phyloP scores from a whole-genome alignment of 2,113 vertebrate species.

The Platycercus adscitus region DNA sequence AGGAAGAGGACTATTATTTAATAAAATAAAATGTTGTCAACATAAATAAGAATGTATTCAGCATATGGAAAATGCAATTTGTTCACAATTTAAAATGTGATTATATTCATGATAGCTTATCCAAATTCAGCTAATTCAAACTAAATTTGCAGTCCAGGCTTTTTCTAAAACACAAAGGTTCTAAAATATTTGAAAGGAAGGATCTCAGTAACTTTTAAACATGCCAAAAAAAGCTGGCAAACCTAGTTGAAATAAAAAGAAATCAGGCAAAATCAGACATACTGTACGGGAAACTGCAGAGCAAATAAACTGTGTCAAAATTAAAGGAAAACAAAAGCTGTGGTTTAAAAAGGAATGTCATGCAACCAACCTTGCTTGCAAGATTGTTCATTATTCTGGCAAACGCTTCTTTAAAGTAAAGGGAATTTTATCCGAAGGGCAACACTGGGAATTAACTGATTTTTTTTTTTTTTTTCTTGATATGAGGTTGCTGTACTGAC shows the following conservation, averaged over 20 bases:
- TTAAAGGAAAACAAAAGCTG: not conserved
- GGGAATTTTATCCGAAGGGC: not conserved
- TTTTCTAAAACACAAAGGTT: not conserved
- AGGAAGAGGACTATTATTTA: not conserved
- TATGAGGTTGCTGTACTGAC: not conserved
- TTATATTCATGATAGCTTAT: not conserved
- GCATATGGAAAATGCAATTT: not conserved
- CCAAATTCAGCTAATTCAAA: not conserved
- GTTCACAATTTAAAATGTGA: not conserved
- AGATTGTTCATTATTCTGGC: not conserved
- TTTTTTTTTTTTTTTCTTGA: not conserved
- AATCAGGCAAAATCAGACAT: not conserved
- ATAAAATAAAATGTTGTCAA: not conserved
- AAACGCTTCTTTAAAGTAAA: not conserved
- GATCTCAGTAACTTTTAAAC: not conserved
- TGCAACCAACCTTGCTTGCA: not conserved
- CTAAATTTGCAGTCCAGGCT: not conserved
- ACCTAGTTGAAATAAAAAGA: not conserved
- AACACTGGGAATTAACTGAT: not conserved
- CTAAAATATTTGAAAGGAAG: not conserved
- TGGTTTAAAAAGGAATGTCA: not conserved
- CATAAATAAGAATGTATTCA: not conserved
- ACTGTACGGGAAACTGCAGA: not conserved
- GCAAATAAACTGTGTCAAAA: not conserved
- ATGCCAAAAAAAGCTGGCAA: not conserved